Percentiles rank a stretch among this genome's conserved stretches.
phyloP scores from a whole-genome alignment of 2,797 vertebrate species.

The Anguilla obscura region DNA sequence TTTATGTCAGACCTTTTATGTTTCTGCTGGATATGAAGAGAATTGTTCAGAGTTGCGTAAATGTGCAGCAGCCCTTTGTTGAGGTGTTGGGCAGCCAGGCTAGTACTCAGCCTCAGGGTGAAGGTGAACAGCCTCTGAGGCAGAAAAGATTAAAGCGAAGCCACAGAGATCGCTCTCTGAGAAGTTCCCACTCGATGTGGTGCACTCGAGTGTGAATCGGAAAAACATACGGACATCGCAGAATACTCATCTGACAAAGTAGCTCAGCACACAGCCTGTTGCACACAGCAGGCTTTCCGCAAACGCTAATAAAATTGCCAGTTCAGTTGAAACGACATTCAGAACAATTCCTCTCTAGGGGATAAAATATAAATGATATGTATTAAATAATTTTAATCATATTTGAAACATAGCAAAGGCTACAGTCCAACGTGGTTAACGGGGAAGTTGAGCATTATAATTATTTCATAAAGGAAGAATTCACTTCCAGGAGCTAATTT shows the following conservation, averaged over 20 bases:
- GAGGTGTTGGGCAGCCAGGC: not conserved
- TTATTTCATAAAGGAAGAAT: not conserved
- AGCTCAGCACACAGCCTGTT: not conserved
- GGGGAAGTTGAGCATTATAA: not conserved
- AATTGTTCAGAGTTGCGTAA: not conserved
- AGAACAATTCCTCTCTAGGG: not conserved
- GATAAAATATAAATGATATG: not conserved
- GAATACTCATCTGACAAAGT: slow-evolving; percentile 16
- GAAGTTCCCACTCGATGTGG: not conserved
- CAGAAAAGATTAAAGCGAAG: not conserved
- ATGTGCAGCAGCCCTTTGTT: not conserved
- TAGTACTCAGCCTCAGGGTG: not conserved
- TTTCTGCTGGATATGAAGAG: not conserved
- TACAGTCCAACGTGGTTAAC: not conserved
- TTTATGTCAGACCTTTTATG: not conserved
- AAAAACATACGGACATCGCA: not conserved
- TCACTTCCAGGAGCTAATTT: not conserved
- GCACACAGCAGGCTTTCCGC: not conserved
- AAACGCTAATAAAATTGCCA: slow-evolving; percentile 3
- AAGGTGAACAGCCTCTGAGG: not conserved
- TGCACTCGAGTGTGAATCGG: slow-evolving; percentile 13
- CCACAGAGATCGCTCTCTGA: not conserved
- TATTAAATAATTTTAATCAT: not conserved
- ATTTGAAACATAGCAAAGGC: not conserved
- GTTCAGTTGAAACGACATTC: not conserved